Base-by-base conservation (phyloP, 2,888 invertebrate species). In the Bellardia pandia region DNA sequence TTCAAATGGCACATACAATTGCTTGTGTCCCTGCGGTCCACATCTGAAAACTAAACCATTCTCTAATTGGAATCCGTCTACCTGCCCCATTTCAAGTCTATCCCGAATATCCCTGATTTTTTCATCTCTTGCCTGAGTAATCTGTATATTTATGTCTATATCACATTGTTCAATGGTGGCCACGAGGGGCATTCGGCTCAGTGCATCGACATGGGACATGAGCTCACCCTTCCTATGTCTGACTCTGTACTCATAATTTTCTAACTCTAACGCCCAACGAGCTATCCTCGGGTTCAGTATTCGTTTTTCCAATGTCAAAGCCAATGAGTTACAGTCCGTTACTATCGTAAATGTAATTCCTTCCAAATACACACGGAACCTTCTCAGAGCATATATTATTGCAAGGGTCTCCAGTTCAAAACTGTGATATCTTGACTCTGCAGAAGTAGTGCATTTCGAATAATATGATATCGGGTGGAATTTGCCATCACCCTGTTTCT, bases 1-100 rank as follows among this genome's bases (percentile, higher is more conserved):
- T 37, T 56, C 56, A n/a, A 56, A 37, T 8, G 71, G 71, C 33
- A 71, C 71, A 40, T 71, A 71, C 53, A 71, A 71, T 37, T 71
- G 71, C 40, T 16, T 71, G 4, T 37, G 33, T 3, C 56, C 71
- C 8, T 37, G 13, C 7, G 11, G 16, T 16, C 51, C 37, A 14
- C 13, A 3, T 9, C 71, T 14, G 37, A 71, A 56, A 9, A 71
- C 71, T n/a, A 71, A 56, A 13, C 71, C 71, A 37, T 71, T 71
- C 0, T 51, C 51, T n/a, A 71, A 33, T 33, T 33, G 14, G 53
- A 37, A 71, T 2, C 56, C 51, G 7, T 53, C 37, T 16, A 23
- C 8, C n/a, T 71, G 40, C 53, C 30, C 71, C 3, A n/a, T 30
- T 56, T 71, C 53, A n/a, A 71, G 56, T 11, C 30, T 69, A 33